Conservation (phyloP, 2,888 invertebrate genomes). For the Tetranychus piercei region DNA sequence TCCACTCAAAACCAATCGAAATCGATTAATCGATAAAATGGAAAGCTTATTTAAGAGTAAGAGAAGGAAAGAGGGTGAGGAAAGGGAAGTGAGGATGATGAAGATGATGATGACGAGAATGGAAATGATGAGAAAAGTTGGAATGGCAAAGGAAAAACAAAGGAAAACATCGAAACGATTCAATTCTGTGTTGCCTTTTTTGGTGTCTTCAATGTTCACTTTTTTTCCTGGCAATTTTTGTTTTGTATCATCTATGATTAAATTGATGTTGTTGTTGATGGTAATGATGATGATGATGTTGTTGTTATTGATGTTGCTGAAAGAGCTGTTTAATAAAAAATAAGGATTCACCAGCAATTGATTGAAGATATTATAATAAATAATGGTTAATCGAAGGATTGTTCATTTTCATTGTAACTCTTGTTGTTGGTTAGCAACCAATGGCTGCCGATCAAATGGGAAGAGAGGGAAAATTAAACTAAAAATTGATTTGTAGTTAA, state of each 20-base stretch:
- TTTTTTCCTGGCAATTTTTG: not conserved
- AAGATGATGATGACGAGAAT: not conserved
- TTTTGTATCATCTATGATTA: no score
- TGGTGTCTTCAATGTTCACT: not conserved
- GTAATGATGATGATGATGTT: not conserved
- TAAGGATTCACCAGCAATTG: not conserved
- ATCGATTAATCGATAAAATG: slow-evolving; percentile 5
- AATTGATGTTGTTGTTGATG: no score
- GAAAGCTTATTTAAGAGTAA: slow-evolving; percentile 7
- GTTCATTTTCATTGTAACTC: not conserved
- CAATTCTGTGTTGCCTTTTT: not conserved
- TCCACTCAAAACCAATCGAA: not conserved
- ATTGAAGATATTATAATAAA: not conserved
- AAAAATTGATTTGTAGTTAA: not conserved
- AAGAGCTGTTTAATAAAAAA: not conserved
- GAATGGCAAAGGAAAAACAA: not conserved
- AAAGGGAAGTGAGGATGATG: not conserved
- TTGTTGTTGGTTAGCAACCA: not conserved
- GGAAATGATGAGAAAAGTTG: not conserved
- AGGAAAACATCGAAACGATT: not conserved
- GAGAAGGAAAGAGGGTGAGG: slow-evolving; percentile 3
- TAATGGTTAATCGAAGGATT: not conserved
- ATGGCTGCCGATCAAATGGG: no score
- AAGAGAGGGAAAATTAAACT: not conserved
- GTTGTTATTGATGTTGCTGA: not conserved